These are phyloP conservation scores for Acrocephalus arundinaceus DNA, from an alignment of 2,113 vertebrate genomes.

Conservation along the genomic window DNA sequence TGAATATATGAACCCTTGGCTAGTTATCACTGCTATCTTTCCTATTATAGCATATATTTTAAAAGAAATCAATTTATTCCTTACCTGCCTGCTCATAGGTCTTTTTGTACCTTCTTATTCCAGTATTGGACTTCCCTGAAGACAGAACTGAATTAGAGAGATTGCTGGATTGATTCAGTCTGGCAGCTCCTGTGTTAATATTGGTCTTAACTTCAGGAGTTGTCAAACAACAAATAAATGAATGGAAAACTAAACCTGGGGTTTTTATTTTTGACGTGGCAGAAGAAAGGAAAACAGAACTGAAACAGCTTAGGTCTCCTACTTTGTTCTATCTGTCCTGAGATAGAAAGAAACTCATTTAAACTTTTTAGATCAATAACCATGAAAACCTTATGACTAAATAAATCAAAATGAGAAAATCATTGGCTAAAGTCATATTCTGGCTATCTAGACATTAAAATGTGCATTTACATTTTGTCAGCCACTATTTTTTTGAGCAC, in stretches of 20 bases:
- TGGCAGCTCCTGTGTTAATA: constrained; percentile 3
- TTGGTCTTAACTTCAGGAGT: neutral
- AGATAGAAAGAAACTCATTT: neutral
- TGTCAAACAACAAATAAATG: constrained; percentile 10
- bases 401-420: neutral
- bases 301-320: neutral
- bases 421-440: neutral
- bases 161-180: neutral
- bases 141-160: neutral
- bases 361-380: neutral
- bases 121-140: neutral
- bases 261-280: neutral
- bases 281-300: neutral
- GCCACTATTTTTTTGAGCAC: neutral
- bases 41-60: neutral
- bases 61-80: neutral
- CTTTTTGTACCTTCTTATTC: neutral
- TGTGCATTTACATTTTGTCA: neutral
- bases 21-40: neutral
- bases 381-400: neutral
- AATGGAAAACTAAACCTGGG: neutral
- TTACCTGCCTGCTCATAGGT: neutral
- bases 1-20: neutral
- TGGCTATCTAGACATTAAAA: neutral
- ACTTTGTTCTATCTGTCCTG: neutral